Base-by-base conservation (phyloP, 2,888 invertebrate genomes). In the Xanthostigma xanthostigma region DNA sequence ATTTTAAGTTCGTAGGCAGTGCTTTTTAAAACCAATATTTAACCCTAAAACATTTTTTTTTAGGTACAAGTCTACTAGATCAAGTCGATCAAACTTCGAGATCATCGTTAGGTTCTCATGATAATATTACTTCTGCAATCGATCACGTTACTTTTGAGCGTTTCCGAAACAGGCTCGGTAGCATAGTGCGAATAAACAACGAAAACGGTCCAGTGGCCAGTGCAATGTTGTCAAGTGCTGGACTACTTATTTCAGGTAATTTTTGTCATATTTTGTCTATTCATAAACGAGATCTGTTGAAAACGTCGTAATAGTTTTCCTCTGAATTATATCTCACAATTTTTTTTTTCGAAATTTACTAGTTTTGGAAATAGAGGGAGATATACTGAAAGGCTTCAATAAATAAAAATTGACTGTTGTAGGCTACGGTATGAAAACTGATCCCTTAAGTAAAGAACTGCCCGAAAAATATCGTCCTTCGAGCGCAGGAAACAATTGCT, bases 141-240 rank as follows among this genome's bases (percentile, higher is more conserved):
- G 52, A 52, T 33, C 12, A 46, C 1, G 49, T 63, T 37, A 69
- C 75, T 41, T 72, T 78, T 50, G 77, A 79, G 58, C 70, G 71
- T 51, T 68, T 81, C 55, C 69, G 78, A 36, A 68, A 69, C 36
- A 71, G 78, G 54, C 64, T 78, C 50, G 76, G 78, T 36, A 81
- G 76, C 62, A 83, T 83, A 57, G 81, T 84, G 2, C 70, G 75
- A 45, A 45, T 45, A 17, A 27, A 42, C 10, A 50, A 49, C 33
- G 49, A 47, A 41, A 50, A 52, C n/a, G 45, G 47, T 8, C 72
- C 73, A 55, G 49, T 43, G 45, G 58, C 63, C 1, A 54, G 62
- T 54, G 53, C 53, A 49, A 56, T 57, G 38, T 64, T 66, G 3
- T 63, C 69, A 54, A 68, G 72, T 54, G 75, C 76, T 27, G 76